Evolutionary conservation across 2,888 invertebrate genomes (phyloP), one percentile per base, ranked within the genome.

Genomic region (Conchocele bisecta): DNA sequence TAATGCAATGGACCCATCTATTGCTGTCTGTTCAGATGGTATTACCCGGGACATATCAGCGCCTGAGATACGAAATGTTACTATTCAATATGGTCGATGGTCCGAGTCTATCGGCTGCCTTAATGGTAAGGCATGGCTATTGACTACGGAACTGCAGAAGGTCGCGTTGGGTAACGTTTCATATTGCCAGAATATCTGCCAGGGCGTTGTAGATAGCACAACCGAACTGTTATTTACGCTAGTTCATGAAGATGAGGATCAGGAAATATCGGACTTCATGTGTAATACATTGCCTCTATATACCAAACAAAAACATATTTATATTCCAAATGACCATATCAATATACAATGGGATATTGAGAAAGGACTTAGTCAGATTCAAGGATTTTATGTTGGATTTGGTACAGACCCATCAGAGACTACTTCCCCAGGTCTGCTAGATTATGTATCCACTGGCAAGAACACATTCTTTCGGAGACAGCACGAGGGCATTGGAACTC

Each of bases 11-110:
- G 75, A 71, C 37, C 73, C 84, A 0, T 86, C 86, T 2, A 64
- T 54, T 20, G 64, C 73, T 5, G 82, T 70, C 0, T 86, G 86
- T 50, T 83, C 84, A 2, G 84, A 86, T 59, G 86, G 86, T 0
- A 69, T 86, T 13, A 66, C 61, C 0, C 46, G 76, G 5, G 86
- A 86, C 66, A 65, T 28, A 9, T 67, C 73, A 1, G 50, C 72
- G 7, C 83, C 85, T 1, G 20, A 28, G 5, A 44, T 83, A 5
- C 15, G 20, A 11, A 79, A 83, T 50, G 17, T 83, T 9, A 37
- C 58, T 22, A 13, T 83, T 3, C 22, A 69, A 39, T 48, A 74
- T 57, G 75, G 72, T 3, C 44, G 35, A 53, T 72, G 67, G 37
- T 42, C 39, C 0, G 72, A 77, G 37, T 57, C 69, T 7, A 39